Base-by-base conservation (phyloP, 2,888 invertebrate species). In the Gisinianus flammeolus region DNA sequence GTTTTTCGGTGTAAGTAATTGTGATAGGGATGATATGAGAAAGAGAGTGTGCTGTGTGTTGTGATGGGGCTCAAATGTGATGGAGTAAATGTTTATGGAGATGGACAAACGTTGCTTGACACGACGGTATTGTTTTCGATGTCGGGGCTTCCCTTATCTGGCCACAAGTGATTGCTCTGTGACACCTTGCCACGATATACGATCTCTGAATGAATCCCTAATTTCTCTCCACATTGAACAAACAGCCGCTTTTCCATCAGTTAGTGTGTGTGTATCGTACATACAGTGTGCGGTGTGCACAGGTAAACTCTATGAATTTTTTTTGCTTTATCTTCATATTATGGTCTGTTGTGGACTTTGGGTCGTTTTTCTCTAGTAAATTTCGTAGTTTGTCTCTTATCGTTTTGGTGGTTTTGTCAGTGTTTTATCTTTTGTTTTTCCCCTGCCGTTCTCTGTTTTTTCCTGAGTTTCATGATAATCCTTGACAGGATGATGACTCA, bases 81-180 rank as follows among this genome's bases (percentile, higher is more conserved):
- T 56, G 67, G 67, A 16, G 26, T 79, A 24, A 76, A 79, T 79
- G 79, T 79, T 77, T 77, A 79, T 77, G 77, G 69, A 74, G 70
- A 79, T 79, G 79, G 79, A 74, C 73, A 79, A 79, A 79, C 77
- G 77, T 70, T 77, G 77, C 77, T 79, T 74, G 74, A 79, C 79
- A 77, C 64, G 69, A 64, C 74, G 74, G 74, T 70, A 79, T 79
- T 79, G 79, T 79, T 79, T 79, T 67, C 56, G 70, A 71, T 69
- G 73, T 76, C 62, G 76, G 67, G 64, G 56, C 33, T 70, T 56
- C 73, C 68, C 74, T 79, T 79, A 79, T 79, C 76, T 54, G 74
- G 78, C 22, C 69, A 62, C 58, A 58, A 69, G 44, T 71, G 67
- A 72, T 77, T 77, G 77, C 69, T 68, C 73, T 78, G 78, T 74